A percentile compares a stretch with the other conserved stretches of the same genome.
Conservation (phyloP, 2,113 vertebrate genomes). For the Tauraco erythrolophus region DNA sequence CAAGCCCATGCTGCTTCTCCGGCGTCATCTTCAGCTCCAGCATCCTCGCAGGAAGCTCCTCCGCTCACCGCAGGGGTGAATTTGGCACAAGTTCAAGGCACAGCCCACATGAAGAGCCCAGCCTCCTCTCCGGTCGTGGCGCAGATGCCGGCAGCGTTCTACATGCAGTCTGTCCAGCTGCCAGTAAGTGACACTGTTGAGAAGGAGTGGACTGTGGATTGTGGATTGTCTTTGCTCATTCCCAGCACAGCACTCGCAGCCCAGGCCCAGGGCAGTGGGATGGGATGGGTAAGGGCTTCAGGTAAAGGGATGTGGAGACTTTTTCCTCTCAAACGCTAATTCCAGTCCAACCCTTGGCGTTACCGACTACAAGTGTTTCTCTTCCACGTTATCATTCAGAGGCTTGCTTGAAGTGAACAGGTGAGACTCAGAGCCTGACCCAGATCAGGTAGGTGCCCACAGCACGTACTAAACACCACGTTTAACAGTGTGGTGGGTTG, state of each 20-base stretch:
- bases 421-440: neutral
- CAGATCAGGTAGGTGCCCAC: neutral
- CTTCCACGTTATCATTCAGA: neutral
- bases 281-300: constrained; percentile 18
- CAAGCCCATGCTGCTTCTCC: constrained; percentile 74
- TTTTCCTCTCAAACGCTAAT: neutral
- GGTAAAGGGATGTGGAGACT: constrained; percentile 2
- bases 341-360: neutral
- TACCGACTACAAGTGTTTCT: neutral
- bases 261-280: constrained; percentile 47
- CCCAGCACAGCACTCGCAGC: constrained; percentile 35
- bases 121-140: constrained; percentile 74
- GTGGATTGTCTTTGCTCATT: constrained; percentile 50
- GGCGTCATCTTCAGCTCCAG: constrained; percentile 63
- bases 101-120: constrained; percentile 76
- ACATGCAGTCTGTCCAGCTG: constrained; percentile 81
- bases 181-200: constrained; percentile 74
- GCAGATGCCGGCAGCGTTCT: constrained; percentile 80
- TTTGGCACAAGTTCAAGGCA: constrained; percentile 78
- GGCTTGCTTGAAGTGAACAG: neutral
- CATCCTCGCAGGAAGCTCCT: constrained; percentile 70
- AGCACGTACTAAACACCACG: neutral
- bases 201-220: no score
- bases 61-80: constrained; percentile 72
- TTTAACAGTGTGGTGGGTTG: neutral